Base-by-base conservation (phyloP, 37 sponge, comb jelly and placozoan species). In the Aphrocallistes beatrix region DNA sequence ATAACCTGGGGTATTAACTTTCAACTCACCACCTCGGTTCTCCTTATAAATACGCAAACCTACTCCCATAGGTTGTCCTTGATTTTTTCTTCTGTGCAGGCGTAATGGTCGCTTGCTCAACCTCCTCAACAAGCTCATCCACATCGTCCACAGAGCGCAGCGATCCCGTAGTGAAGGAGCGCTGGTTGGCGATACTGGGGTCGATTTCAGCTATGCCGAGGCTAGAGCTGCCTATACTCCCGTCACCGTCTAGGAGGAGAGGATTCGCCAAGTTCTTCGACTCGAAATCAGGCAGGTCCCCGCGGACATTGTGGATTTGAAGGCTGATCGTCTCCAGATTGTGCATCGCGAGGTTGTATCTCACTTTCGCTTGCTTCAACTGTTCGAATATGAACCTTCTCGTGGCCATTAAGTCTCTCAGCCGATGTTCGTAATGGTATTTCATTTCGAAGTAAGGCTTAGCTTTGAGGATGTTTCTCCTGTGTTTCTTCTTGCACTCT, bases 321-420 rank as follows among this genome's bases (percentile, higher is more conserved):
- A 60, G 75, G 75, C 75, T 60, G 10, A 60, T 60, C 75, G 75
- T 60, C 34, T 60, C 75, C 75, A 60, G 75, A 60, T 60, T 60
- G 34, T 60, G 75, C 75, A 60, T 60, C 34, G 75, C 75, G 10
- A 60, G 28, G n/a, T 60, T 60, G 21, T 60, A 60, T 6, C 75
- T 21, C 28, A 60, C 75, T 60, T 60, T 60, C 10, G 75, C 75
- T 8, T 60, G 75, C n/a, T 60, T 60, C 8, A 60, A 28, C 21
- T 60, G 75, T 25, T 60, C 75, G 75, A 60, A 60, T 60, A 60
- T 60, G n/a, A 25, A 60, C 75, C 75, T 60, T 13, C 75, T 60
- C 10, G 75, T 60, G 34, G 75, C 75, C 75, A 60, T 60, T 60
- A 60, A 60, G 75, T 60, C 75, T 30, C 10, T 60, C 75, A 60